These are phyloP conservation scores for Zaprionus capensis DNA, from an alignment of 1,140 invertebrate genomes.

Conservation along the genomic window DNA sequence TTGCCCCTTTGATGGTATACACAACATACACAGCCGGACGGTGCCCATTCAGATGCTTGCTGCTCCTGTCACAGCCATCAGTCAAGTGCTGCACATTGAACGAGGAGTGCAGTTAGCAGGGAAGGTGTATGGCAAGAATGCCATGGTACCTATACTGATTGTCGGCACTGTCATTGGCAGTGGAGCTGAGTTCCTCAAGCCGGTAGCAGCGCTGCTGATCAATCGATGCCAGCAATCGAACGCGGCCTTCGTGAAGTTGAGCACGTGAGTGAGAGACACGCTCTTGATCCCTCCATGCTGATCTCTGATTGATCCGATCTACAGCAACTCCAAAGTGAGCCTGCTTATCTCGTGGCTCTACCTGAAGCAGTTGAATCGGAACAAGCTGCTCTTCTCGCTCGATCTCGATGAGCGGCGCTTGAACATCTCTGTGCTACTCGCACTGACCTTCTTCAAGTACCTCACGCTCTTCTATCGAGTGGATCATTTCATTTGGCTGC, in stretches of 20 bases:
- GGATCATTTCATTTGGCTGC: constrained; percentile 52
- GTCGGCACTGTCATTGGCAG: constrained; percentile 67
- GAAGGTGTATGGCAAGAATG: constrained; percentile 43
- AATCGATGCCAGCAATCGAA: constrained; percentile 59
- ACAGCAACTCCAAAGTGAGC: constrained; percentile 64
- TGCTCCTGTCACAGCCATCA: constrained; percentile 49
- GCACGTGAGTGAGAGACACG: constrained; percentile 49
- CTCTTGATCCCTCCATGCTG: background rate
- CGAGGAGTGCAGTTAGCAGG: constrained; percentile 46
- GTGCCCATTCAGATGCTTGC: constrained; percentile 51
- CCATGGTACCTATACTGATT: constrained; percentile 58
- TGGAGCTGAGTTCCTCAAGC: constrained; percentile 64
- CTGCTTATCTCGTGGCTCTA: constrained; percentile 45
- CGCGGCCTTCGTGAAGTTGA: constrained; percentile 54
- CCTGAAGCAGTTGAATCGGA: constrained; percentile 34
- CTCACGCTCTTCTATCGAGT: constrained; percentile 43
- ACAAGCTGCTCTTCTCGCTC: constrained; percentile 11
- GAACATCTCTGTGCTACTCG: constrained; percentile 41
- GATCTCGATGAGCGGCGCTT: constrained; percentile 34
- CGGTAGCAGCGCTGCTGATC: constrained; percentile 57
- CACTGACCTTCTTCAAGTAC: constrained; percentile 48
- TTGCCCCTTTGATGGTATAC: constrained; percentile 54
- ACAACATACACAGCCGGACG: constrained; percentile 21
- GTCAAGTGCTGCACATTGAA: constrained; percentile 63
- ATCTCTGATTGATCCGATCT: constrained; percentile 1